Evolutionary conservation across 2,888 invertebrate genomes (phyloP).

Genomic region (Drepanosiphum platanoidis): DNA sequence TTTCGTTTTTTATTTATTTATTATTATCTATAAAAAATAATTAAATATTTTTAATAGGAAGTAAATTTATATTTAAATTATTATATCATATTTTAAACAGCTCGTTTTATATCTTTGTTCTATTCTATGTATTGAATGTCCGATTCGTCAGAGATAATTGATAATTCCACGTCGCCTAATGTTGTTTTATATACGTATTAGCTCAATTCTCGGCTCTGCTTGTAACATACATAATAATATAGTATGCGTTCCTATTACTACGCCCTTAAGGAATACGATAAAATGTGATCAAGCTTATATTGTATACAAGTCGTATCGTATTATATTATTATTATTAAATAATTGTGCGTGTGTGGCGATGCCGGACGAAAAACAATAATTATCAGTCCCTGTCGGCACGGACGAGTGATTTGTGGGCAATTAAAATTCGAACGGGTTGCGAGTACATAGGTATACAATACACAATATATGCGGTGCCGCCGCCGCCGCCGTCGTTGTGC

Average conservation of each 20-base stretch:
- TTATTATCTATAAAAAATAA: too few relatives aligned
- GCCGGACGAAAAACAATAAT: slow-evolving; percentile 2
- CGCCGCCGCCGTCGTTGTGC: background rate
- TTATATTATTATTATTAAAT: background rate
- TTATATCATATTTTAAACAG: too few relatives aligned
- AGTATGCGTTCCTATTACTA: background rate
- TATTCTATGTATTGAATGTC: too few relatives aligned
- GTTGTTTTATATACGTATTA: too few relatives aligned
- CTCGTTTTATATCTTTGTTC: background rate
- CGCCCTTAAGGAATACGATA: background rate
- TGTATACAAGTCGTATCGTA: background rate
- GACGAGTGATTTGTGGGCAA: background rate
- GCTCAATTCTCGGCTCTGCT: too few relatives aligned
- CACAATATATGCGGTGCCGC: background rate
- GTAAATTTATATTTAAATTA: too few relatives aligned
- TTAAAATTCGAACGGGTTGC: background rate
- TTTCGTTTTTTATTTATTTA: too few relatives aligned
- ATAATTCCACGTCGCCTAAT: too few relatives aligned
- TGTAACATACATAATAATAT: background rate
- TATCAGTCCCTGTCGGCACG: slow-evolving; percentile 1
- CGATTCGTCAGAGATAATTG: too few relatives aligned
- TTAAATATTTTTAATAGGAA: too few relatives aligned
- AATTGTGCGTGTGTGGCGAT: background rate
- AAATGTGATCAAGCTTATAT: background rate
- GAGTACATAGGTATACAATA: background rate